phyloP scores from a whole-genome alignment of 2,113 vertebrate genomes.

The Haemorhous mexicanus region DNA sequence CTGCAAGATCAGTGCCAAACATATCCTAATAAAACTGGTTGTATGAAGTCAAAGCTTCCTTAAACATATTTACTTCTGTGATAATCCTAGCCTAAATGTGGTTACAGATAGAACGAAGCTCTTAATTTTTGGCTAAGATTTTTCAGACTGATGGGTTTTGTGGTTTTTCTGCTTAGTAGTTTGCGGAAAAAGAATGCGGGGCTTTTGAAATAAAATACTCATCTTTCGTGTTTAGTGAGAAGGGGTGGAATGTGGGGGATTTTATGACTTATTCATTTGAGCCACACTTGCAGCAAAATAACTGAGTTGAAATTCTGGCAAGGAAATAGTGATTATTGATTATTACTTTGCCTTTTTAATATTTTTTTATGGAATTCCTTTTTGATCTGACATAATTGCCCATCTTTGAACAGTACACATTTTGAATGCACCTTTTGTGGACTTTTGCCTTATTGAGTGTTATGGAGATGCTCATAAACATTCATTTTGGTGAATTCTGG shows the following conservation, averaged over 20 bases:
- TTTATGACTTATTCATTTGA: neutral
- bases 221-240: neutral
- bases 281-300: neutral
- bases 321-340: neutral
- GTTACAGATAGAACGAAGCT: neutral
- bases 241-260: neutral
- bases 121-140: neutral
- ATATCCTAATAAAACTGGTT: neutral
- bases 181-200: neutral
- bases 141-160: neutral
- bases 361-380: neutral
- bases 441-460: neutral
- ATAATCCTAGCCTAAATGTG: neutral
- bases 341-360: neutral
- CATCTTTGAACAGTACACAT: neutral
- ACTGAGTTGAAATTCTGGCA: neutral
- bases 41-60: neutral
- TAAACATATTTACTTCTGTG: neutral
- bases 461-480: neutral
- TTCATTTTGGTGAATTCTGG: neutral
- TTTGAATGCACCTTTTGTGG: neutral
- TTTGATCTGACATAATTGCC: neutral
- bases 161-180: neutral
- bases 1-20: neutral
- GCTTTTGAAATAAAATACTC: neutral